A percentile compares a stretch with the other conserved stretches of the same genome.
These are phyloP conservation scores for Cyphomyrus plagiostoma DNA, from an alignment of 2,113 vertebrate species.

Conservation along the genomic window DNA sequence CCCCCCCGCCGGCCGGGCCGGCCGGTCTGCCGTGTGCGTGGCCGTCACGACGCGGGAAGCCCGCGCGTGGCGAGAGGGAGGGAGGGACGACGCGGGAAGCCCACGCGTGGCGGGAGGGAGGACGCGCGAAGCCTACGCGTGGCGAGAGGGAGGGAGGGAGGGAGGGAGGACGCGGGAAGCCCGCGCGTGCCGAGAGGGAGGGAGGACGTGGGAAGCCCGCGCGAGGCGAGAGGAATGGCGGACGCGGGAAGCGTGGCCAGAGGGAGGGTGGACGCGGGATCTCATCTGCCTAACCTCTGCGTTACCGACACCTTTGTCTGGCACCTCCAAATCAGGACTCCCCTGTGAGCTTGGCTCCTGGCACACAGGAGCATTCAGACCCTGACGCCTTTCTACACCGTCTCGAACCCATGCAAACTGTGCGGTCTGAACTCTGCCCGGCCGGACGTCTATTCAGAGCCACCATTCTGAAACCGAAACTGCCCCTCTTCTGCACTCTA, in stretches of 20 bases:
- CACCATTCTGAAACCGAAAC: background rate
- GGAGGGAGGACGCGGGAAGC: background rate
- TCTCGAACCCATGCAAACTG: background rate
- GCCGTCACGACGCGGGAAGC: too few relatives aligned
- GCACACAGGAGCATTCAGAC: background rate
- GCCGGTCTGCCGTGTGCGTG: too few relatives aligned
- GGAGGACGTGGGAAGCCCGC: background rate
- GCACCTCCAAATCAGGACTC: background rate
- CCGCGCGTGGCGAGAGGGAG: too few relatives aligned
- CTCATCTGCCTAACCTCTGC: background rate
- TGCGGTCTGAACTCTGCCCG: background rate
- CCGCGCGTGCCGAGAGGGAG: rapidly evolving
- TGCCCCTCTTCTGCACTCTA: background rate
- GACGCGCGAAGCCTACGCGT: too few relatives aligned
- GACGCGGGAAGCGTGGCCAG: background rate
- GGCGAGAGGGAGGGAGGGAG: too few relatives aligned
- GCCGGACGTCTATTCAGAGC: background rate
- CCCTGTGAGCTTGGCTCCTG: background rate
- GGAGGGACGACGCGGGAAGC: too few relatives aligned
- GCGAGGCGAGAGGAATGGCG: background rate
- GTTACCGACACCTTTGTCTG: background rate
- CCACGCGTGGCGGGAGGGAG: too few relatives aligned
- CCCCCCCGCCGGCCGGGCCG: too few relatives aligned
- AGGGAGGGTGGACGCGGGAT: too few relatives aligned
- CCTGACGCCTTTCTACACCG: background rate